These are phyloP conservation scores for Calameuta filiformis DNA, from an alignment of 2,888 invertebrate species.

Conservation along the genomic window DNA sequence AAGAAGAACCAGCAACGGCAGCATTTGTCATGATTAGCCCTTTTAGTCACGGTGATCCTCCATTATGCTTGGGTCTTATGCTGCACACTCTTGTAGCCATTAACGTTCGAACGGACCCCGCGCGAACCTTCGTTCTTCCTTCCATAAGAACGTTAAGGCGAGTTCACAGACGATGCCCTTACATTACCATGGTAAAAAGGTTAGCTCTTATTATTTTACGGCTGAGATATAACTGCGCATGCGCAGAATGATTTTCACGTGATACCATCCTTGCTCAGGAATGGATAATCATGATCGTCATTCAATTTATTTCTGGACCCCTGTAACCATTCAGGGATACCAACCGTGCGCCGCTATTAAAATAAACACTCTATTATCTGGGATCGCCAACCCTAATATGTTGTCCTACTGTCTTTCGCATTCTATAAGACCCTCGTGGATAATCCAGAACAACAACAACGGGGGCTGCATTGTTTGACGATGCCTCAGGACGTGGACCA, in stretches of 20 bases:
- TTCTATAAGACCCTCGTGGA: slow-evolving; percentile 36
- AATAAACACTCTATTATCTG: slow-evolving; percentile 59
- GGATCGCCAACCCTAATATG: slow-evolving; percentile 45
- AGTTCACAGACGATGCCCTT: not conserved
- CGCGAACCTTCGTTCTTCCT: slow-evolving; percentile 9
- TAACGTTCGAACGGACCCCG: slow-evolving; percentile 4
- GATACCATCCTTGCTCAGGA: not conserved
- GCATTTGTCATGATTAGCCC: slow-evolving; percentile 63
- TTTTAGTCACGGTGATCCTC: slow-evolving; percentile 59
- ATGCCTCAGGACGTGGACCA: slow-evolving; percentile 40
- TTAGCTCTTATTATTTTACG: not conserved
- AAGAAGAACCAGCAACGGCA: slow-evolving; percentile 29
- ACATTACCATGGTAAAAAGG: not conserved
- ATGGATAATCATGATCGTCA: not conserved
- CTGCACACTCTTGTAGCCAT: not conserved
- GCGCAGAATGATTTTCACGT: not conserved
- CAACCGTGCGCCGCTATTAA: slow-evolving; percentile 53
- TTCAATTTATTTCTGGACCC: not conserved
- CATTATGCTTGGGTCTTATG: slow-evolving; percentile 36
- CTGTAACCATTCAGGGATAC: not conserved
- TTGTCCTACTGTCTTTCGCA: slow-evolving; percentile 34
- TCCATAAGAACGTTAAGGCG: not conserved
- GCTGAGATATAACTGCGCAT: not conserved
- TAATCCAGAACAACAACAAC: slow-evolving; percentile 60
- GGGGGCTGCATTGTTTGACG: slow-evolving; percentile 32